phyloP scores from a whole-genome alignment of 2,797 vertebrate genomes.

The Rhynchotus rufescens region DNA sequence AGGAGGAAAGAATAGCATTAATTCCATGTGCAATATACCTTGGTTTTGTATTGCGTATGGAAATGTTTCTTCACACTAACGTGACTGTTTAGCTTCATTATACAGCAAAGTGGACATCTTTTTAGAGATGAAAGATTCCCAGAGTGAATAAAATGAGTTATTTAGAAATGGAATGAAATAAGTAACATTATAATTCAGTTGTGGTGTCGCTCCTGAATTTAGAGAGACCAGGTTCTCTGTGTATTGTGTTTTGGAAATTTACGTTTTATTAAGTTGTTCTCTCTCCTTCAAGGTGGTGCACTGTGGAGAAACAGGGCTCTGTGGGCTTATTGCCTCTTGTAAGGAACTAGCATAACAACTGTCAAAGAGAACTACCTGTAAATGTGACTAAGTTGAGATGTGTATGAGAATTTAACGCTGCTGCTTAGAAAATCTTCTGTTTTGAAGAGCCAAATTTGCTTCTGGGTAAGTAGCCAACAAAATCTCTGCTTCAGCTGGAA shows the following conservation, averaged over 20 bases:
- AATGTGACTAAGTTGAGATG: neutral
- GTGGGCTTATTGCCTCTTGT: neutral
- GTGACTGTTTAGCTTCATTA: neutral
- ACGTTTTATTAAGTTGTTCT: accelerated
- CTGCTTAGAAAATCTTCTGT: neutral
- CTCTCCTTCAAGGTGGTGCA: neutral
- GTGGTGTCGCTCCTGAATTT: neutral
- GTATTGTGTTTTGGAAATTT: neutral
- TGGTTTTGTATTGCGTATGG: neutral
- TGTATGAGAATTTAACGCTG: neutral
- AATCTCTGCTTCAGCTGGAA: neutral
- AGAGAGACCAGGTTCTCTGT: neutral
- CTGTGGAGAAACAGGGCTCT: neutral
- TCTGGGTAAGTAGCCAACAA: neutral
- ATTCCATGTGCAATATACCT: neutral
- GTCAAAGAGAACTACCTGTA: neutral
- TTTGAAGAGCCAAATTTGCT: neutral
- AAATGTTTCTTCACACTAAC: neutral
- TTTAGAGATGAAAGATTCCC: neutral
- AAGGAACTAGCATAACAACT: neutral
- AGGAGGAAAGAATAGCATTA: neutral
- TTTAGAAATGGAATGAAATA: neutral
- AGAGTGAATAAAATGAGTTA: neutral
- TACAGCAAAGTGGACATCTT: neutral
- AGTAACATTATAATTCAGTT: neutral